These are phyloP conservation scores for Vollenhovia emeryi DNA, from an alignment of 1,140 invertebrate species.

Conservation along the genomic window DNA sequence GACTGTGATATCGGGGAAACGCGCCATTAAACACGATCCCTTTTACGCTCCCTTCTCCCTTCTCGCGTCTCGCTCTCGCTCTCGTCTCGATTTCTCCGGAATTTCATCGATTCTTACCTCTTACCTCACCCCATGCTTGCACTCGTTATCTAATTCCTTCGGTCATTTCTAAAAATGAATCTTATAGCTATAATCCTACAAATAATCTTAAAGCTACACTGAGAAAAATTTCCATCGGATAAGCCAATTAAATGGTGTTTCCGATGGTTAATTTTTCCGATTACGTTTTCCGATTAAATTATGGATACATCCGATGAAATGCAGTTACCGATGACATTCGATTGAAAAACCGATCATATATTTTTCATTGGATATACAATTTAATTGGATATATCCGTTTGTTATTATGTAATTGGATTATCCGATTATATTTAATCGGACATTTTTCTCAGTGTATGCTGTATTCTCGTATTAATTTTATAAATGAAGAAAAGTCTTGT, in stretches of 20 bases:
- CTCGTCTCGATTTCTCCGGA: neutral
- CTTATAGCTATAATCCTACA: neutral
- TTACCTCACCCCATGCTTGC: neutral
- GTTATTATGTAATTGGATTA: too few relatives aligned
- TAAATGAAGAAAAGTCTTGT: neutral
- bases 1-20: conserved; percentile 48
- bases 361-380: too few relatives aligned
- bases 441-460: too few relatives aligned
- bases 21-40: conserved; percentile 18
- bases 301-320: too few relatives aligned
- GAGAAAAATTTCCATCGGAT: too few relatives aligned
- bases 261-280: too few relatives aligned
- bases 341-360: too few relatives aligned
- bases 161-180: neutral
- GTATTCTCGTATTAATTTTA: neutral
- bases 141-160: neutral
- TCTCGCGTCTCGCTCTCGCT: conserved; percentile 25
- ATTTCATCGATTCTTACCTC: neutral
- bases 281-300: too few relatives aligned
- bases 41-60: neutral
- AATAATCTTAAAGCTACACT: neutral
- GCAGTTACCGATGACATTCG: too few relatives aligned
- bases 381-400: too few relatives aligned
- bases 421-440: too few relatives aligned
- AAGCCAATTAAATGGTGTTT: too few relatives aligned